Percentiles rank a stretch among this genome's conserved stretches.
Evolutionary conservation across 2,797 vertebrate genomes (phyloP).

Genomic region (Rhinichthys osculus): DNA sequence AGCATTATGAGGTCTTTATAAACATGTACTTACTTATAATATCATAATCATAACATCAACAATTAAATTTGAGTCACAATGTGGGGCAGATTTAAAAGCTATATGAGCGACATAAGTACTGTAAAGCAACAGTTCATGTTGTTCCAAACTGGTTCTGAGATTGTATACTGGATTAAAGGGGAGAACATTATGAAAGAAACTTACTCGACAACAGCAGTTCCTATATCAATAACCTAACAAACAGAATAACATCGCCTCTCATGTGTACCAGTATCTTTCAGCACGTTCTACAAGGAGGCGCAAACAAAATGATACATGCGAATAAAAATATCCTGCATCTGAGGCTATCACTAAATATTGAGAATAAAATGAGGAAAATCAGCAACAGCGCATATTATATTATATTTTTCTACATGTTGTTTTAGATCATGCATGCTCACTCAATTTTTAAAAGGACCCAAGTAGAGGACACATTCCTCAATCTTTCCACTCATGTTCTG

Average conservation of each 20-base stretch:
- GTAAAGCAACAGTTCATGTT: neutral
- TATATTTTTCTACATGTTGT: neutral
- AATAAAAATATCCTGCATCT: neutral
- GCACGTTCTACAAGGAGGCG: neutral
- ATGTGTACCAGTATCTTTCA: neutral
- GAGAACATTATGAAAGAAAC: neutral
- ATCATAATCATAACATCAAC: neutral
- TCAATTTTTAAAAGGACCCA: too few species aligned
- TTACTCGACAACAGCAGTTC: neutral
- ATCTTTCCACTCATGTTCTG: too few species aligned
- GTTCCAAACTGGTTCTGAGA: neutral
- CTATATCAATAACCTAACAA: neutral
- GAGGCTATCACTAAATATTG: neutral
- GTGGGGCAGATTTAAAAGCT: neutral
- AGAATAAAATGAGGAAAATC: neutral
- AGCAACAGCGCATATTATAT: neutral
- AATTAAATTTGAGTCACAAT: neutral
- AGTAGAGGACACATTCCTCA: too few species aligned
- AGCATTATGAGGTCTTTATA: neutral
- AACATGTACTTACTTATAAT: conserved; percentile 6
- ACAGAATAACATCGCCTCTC: neutral
- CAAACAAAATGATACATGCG: too few species aligned
- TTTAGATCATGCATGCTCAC: too few species aligned
- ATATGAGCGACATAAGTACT: neutral
- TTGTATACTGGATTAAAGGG: neutral